These are phyloP conservation scores for Halichoeres trimaculatus DNA, from an alignment of 2,113 vertebrate species.

Conservation along the genomic window DNA sequence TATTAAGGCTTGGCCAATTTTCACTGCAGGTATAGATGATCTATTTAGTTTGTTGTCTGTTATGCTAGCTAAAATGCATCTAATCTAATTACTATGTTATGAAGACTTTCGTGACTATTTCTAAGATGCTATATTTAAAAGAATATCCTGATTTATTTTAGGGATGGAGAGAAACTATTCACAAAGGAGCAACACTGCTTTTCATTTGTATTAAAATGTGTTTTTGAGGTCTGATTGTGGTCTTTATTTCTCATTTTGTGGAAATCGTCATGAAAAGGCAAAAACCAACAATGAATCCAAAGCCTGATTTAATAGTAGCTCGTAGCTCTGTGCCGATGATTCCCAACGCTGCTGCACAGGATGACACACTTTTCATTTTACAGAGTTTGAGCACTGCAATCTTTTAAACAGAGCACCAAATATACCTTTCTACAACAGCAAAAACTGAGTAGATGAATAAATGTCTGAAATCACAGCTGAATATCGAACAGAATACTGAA, in stretches of 20 bases:
- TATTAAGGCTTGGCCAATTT: neutral
- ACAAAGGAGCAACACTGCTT: neutral
- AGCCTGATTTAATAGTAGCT: neutral
- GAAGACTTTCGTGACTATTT: neutral
- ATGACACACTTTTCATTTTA: neutral
- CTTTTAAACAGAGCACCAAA: conserved; percentile 9
- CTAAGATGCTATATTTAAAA: neutral
- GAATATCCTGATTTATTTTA: neutral
- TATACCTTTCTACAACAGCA: neutral
- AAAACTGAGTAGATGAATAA: neutral
- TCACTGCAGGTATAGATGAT: neutral
- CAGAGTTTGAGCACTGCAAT: neutral
- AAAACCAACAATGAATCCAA: conserved; percentile 1
- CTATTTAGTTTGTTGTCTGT: neutral
- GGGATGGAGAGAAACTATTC: neutral
- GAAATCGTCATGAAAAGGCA: neutral
- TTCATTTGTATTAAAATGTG: neutral
- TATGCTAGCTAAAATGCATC: neutral
- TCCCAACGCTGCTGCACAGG: neutral
- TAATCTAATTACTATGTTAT: too few species aligned
- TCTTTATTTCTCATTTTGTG: neutral
- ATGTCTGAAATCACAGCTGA: neutral
- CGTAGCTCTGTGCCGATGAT: neutral
- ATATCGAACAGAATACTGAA: neutral
- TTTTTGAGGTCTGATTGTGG: neutral